Percentiles rank a stretch among this genome's conserved stretches.
phyloP scores from a whole-genome alignment of 2,888 invertebrate genomes.

The Lissonota sp. region DNA sequence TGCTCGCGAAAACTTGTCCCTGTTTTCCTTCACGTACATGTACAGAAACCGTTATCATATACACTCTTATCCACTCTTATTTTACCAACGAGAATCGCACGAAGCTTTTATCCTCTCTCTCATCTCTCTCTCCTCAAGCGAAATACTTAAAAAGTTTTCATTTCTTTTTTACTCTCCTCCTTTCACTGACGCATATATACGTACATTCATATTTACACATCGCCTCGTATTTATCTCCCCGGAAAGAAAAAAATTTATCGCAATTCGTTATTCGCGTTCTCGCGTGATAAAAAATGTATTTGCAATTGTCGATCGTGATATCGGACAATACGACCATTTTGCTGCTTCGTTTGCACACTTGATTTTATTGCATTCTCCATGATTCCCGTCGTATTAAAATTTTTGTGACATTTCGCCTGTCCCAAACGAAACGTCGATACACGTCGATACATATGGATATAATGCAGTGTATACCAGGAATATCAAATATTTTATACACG shows the following conservation, averaged over 20 bases:
- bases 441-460: not conserved
- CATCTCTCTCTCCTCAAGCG: not conserved
- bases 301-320: no score
- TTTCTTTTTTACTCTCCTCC: not conserved
- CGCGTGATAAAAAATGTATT: not conserved
- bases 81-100: conserved; percentile 22
- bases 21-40: not conserved
- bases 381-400: conserved; percentile 30
- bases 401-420: conserved; percentile 3
- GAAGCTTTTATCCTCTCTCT: conserved; percentile 28
- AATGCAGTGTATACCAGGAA: no score
- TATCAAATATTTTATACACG: not conserved
- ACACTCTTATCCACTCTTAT: conserved; percentile 27
- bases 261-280: not conserved
- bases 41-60: conserved; percentile 10
- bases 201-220: not conserved
- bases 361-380: conserved; percentile 37
- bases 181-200: not conserved
- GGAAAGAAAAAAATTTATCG: not conserved
- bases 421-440: conserved; percentile 6
- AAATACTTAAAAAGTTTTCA: conserved; percentile 34
- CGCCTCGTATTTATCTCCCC: not conserved
- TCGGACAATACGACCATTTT: not conserved
- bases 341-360: conserved; percentile 8
- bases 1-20: conserved; percentile 16